Evolutionary conservation across 2,888 invertebrate species (phyloP), one percentile per base, ranked within the genome.

Genomic region (Laothoe populi): DNA sequence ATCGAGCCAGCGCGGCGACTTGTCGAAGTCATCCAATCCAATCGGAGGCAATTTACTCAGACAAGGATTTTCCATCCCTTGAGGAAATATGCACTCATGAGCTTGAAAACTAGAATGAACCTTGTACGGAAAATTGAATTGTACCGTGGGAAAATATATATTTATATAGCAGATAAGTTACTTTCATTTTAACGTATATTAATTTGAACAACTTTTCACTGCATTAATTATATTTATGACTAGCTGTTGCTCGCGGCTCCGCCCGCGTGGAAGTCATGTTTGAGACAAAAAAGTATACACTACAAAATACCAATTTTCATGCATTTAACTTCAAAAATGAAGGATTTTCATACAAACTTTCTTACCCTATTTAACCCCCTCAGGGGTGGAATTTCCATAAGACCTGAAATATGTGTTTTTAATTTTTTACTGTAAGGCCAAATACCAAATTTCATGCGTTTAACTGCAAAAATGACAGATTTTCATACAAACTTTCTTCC

Each of bases 61-160:
- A 82, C 82, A 79, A 84, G 77, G 82, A 84, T 86, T 86, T 83
- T 83, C 81, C 81, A 83, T 85, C 82, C 80, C 79, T 81, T 82
- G 82, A 83, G 81, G 84, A 87, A 87, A 87, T 86, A 84, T 81
- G 83, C 83, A 82, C 83, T 84, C 81, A 84, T 82, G 82, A 85
- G 81, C 80, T 77, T 74, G 75, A 74, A 77, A 79, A 82, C 78
- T 80, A 76, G 78, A 79, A 78, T 77, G 75, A 74, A 80, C 82
- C 77, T 78, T 81, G 78, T 79, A 78, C 73, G 79, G 81, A 80
- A 85, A 86, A 87, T 86, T 85, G 86, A 84, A 87, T 86, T 83
- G 81, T 83, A 82, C 82, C 79, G 73, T 71, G 69, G 72, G 71
- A 74, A 75, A 77, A 72, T 73, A 70, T 81, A 81, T 79, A 74